phyloP scores from a whole-genome alignment of 2,888 invertebrate genomes.

The Ceratothoa steindachneri region DNA sequence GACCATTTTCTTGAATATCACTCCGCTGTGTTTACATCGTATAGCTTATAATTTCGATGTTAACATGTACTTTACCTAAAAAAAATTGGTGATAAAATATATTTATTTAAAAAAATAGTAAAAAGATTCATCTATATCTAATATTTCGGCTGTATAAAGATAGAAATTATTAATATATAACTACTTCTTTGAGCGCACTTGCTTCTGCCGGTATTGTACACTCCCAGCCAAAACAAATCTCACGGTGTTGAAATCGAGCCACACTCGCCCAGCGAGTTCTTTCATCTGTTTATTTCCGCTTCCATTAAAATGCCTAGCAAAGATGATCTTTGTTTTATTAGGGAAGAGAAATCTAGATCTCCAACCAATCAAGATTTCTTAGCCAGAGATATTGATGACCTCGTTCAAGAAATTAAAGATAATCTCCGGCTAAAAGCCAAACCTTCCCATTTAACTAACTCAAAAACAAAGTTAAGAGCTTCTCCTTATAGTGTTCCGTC shows the following conservation, averaged over 20 bases:
- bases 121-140: no score
- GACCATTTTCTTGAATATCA: constrained; percentile 30
- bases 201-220: constrained; percentile 16
- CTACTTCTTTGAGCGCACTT: neutral
- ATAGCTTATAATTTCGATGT: no score
- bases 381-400: constrained; percentile 62
- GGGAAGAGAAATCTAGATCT: constrained; percentile 40
- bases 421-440: constrained; percentile 55
- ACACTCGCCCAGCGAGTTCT: constrained; percentile 37
- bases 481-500: constrained; percentile 59
- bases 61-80: no score
- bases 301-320: constrained; percentile 50
- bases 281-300: no score
- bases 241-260: no score
- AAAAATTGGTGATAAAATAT: no score
- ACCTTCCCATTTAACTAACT: constrained; percentile 33
- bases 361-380: constrained; percentile 52
- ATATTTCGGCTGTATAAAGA: no score
- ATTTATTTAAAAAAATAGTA: no score
- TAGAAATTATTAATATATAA: neutral
- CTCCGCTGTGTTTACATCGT: constrained; percentile 47
- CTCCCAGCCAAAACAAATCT: constrained; percentile 36
- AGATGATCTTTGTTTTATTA: constrained; percentile 49
- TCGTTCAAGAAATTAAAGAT: constrained; percentile 65
- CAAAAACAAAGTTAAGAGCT: constrained; percentile 54